Base-by-base conservation (phyloP, 1,140 invertebrate species). In the Bombus vancouverensis region DNA sequence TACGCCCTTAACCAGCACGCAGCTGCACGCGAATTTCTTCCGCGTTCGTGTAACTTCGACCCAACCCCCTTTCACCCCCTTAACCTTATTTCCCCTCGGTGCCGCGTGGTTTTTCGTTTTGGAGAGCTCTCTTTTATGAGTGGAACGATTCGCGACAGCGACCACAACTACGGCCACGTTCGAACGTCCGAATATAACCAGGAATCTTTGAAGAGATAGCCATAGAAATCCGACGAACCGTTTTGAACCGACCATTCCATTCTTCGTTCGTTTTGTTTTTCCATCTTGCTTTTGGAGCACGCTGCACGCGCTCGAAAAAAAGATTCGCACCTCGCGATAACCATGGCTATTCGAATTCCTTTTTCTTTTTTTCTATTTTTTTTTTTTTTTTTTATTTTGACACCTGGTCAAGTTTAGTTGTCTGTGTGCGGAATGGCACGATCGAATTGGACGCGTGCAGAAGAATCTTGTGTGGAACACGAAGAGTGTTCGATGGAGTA, bases 81-180 rank as follows among this genome's bases (percentile, higher is more conserved):
- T n/a, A 25, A 28, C 32, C 13, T 8, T 13, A 12, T 37, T 83
- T 32, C 66, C 62, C 34, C 32, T 74, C 47, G 47, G n/a, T n/a
- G n/a, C 37, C 37, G 37, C 8, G 18, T 13, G 15, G n/a, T 65
- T 66, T 78, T 44, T 42, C 37, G 37, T 62, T 86, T 83, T 62
- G 47, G 77, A 86, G 72, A 86, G 72, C 18, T 22, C n/a, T 13
- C 85, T 86, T 86, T 76, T 53, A 86, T 37, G 65, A 57, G 44
- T 53, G 34, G 3, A 57, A 53, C 72, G 57, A 76, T 76, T 71
- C 80, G 39, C 47, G 65, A 28, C 53, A 77, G 57, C 70, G 57
- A 87, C 86, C 81, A 44, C 75, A 84, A 84, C 81, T 59, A 44
- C 81, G 47, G 59, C 44, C 77, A 72, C 73, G 73, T 74, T 84